Base-by-base conservation (phyloP, 1,140 invertebrate species). In the Neodiprion pinetum region DNA sequence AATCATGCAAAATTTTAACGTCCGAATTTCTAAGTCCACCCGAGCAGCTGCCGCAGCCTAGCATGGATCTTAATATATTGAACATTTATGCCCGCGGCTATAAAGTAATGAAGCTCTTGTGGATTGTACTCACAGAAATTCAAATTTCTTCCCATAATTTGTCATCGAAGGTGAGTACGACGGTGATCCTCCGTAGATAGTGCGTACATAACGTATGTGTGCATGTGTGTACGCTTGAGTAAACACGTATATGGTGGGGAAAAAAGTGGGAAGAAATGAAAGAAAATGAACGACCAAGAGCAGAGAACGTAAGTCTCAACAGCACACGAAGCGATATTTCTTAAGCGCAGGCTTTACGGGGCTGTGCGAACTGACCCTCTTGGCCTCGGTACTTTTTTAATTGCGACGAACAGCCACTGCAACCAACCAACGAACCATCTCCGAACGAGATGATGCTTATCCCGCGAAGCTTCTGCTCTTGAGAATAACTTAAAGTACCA, bases 311-410 rank as follows among this genome's bases (percentile, higher is more conserved):
- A 40, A 40, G 53, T 61, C 53, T 61, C 11, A 12, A 61, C 53
- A 17, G 53, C 53, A 17, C 53, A 61, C 8, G 53, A 61, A 9
- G 53, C 53, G 53, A 61, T 61, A 61, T 61, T 61, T 7, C 53
- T 61, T 61, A 61, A 61, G 53, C 9, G 53, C 53, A 61, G 53
- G 53, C 53, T 61, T 61, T 40, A 61, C 53, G 53, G 5, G 53
- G 11, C 53, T 12, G 53, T 61, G 53, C 53, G 53, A 61, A 61
- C 53, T 61, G 53, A 61, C 53, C 53, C 53, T 61, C n/a, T 12
- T 17, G 53, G 53, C 53, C 53, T 61, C 53, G 11, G 53, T 61
- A 61, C 53, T 61, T 61, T 61, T 61, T 61, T 61, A 61, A 61
- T 61, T 61, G n/a, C 53, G 53, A 7, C 8, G 53, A 61, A 17